Conservation (phyloP, 2,888 invertebrate species). For the Aphelenchoides bicaudatus region DNA sequence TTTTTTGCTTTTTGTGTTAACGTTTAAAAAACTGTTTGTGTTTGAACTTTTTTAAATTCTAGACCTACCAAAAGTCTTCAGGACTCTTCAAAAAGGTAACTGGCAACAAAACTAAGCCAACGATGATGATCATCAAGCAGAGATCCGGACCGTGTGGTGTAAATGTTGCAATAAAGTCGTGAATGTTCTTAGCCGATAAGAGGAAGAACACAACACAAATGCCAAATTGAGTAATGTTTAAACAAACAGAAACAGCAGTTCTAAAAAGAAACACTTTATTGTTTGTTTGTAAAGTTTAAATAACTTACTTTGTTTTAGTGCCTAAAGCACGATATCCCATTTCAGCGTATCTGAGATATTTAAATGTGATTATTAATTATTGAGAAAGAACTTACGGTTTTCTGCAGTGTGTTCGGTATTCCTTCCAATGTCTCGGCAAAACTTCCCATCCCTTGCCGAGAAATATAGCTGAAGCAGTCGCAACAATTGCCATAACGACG, state of each 20-base stretch:
- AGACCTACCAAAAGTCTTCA: slow-evolving; percentile 52
- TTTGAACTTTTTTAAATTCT: too few species aligned
- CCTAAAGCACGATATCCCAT: slow-evolving; percentile 47
- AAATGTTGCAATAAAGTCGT: slow-evolving; percentile 48
- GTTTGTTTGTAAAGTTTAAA: neutral
- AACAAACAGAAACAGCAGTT: slow-evolving; percentile 46
- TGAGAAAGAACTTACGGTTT: too few species aligned
- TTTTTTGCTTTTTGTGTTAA: too few species aligned
- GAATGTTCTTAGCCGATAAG: slow-evolving; percentile 55
- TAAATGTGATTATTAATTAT: too few species aligned
- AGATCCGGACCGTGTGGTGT: slow-evolving; percentile 29
- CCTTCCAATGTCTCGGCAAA: slow-evolving; percentile 47
- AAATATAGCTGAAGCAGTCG: slow-evolving; percentile 48
- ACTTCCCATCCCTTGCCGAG: slow-evolving; percentile 55
- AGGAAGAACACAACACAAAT: slow-evolving; percentile 52
- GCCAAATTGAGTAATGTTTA: slow-evolving; percentile 56
- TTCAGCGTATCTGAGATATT: too few species aligned
- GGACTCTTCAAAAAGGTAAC: slow-evolving; percentile 55
- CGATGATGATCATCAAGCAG: slow-evolving; percentile 51
- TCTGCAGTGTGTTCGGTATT: slow-evolving; percentile 46
- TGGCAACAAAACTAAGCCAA: slow-evolving; percentile 50
- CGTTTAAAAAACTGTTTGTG: too few species aligned
- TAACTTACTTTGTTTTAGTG: slow-evolving; percentile 28
- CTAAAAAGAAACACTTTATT: slow-evolving; percentile 29
- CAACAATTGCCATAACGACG: slow-evolving; percentile 40